Evolutionary conservation across 2,888 invertebrate genomes (phyloP), one percentile per base, ranked within the genome.

Genomic region (Athalia rosae): DNA sequence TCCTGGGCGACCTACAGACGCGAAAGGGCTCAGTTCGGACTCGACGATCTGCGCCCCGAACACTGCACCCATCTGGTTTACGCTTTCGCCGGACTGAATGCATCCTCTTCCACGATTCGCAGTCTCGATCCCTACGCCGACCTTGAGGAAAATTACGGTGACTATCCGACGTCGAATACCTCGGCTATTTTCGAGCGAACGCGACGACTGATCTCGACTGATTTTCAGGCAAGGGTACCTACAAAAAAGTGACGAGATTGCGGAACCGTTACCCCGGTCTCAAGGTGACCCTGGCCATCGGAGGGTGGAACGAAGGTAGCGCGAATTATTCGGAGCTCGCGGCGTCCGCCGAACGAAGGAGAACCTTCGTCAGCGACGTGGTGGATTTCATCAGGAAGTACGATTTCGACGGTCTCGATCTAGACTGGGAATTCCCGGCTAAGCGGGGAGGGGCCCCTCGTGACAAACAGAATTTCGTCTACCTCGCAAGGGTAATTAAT

Each of bases 251-350:
- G 77, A 95, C 95, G 0, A 90, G 90, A 0, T 86, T 96, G 0
- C 95, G 94, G 83, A 88, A 92, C 66, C 91, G 91, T 9, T 93
- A 95, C 88, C 95, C 95, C 0, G 94, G 94, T 83, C 88, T 97
- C 63, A 91, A 92, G 86, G 93, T 95, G 4, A 93, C 94, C 3
- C 88, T 97, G 9, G 97, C 96, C 0, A 95, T 98, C 58, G 97
- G 97, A 0, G 97, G 97, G 0, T 97, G 97, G 97, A 97, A 97
- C 87, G 97, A 97, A 87, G 97, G 97, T 0, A 97, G 97, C 0
- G 87, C 90, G 4, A 93, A 94, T 82, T 96, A 93, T 87, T 95
- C 95, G 13, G 90, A 90, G 58, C 91, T 97, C 90, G 95, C 94
- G 0, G 92, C 93, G 3, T 93, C 92, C 69, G 91, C 93, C 0